Conservation (phyloP, 2,797 vertebrate species). For the Thaleichthys pacificus region DNA sequence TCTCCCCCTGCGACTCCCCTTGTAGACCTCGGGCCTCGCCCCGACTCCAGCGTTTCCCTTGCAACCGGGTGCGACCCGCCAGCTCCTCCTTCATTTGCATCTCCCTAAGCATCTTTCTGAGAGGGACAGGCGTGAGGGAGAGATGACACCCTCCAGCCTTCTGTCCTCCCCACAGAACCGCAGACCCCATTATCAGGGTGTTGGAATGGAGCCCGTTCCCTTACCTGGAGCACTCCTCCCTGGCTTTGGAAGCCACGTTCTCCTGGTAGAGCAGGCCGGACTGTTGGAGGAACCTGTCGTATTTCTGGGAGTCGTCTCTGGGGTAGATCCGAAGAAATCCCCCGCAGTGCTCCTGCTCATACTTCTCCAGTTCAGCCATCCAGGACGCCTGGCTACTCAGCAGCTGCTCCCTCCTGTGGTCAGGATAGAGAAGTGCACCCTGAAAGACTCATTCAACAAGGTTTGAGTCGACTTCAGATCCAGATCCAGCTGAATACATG, state of each 20-base stretch:
- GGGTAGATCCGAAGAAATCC: conserved; percentile 53
- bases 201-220: too few relatives aligned
- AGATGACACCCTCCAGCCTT: not conserved
- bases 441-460: conserved; percentile 2
- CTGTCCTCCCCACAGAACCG: not conserved
- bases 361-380: conserved; percentile 34
- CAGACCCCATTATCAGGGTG: not conserved
- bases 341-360: conserved; percentile 49
- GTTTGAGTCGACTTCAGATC: not conserved
- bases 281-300: conserved; percentile 70
- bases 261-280: conserved; percentile 76
- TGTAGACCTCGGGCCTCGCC: conserved; percentile 45
- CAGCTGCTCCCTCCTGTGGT: conserved; percentile 54
- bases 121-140: too few relatives aligned
- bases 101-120: conserved; percentile 72
- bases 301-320: conserved; percentile 59
- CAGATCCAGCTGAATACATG: conserved; percentile 14
- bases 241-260: conserved; percentile 71
- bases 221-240: conserved; percentile 74
- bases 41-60: conserved; percentile 51
- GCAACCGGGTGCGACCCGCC: conserved; percentile 21
- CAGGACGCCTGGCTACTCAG: conserved; percentile 60
- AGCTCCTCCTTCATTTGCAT: conserved; percentile 65
- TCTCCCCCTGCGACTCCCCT: conserved; percentile 66
- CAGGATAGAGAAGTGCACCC: not conserved